Percentiles rank a stretch among this genome's conserved stretches.
Conservation (phyloP, 2,888 invertebrate genomes). For the Epiperipatus broadwayi region DNA sequence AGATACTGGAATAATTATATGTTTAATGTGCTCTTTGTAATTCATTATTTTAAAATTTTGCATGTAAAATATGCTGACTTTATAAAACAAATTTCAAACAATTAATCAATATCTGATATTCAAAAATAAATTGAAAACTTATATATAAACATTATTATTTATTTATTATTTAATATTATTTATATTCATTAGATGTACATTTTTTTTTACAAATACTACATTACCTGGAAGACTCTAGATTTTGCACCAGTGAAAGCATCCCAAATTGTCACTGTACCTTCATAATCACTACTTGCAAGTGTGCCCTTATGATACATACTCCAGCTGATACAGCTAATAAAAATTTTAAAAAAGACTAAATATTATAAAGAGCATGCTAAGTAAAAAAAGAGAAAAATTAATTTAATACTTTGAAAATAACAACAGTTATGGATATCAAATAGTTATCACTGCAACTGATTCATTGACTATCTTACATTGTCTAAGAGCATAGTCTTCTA, state of each 20-base stretch:
- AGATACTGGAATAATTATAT: no score
- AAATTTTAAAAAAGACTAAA: neutral
- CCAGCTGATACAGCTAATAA: constrained; percentile 67
- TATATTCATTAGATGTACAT: no score
- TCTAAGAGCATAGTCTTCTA: no score
- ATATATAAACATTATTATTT: no score
- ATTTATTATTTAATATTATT: no score
- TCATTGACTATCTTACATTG: no score
- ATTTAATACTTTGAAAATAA: neutral
- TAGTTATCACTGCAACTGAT: no score
- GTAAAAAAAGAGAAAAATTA: neutral
- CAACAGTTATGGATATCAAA: no score
- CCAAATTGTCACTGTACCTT: constrained; percentile 82
- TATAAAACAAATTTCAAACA: neutral
- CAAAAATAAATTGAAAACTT: no score
- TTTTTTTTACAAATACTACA: neutral
- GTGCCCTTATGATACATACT: constrained; percentile 72
- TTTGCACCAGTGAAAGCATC: constrained; percentile 57
- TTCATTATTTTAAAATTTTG: no score
- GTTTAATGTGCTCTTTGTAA: no score
- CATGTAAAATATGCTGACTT: no score
- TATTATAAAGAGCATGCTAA: neutral
- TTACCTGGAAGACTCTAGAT: constrained; percentile 19
- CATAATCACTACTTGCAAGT: constrained; percentile 79
- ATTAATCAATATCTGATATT: neutral